These are phyloP conservation scores for Toxotes jaculatrix DNA, from an alignment of 2,113 vertebrate genomes.

Conservation along the genomic window DNA sequence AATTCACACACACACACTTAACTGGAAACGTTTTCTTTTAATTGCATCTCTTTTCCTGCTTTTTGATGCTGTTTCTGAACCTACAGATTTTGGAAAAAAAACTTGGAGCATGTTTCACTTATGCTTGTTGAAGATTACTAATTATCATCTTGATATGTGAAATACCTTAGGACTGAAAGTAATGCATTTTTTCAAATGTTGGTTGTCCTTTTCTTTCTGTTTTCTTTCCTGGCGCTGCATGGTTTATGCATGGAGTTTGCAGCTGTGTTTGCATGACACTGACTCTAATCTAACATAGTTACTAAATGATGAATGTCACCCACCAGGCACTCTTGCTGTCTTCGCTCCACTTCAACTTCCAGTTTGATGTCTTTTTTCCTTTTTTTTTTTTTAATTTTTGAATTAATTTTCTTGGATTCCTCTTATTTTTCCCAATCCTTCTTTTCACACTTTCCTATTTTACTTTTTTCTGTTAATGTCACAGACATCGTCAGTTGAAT, in stretches of 20 bases:
- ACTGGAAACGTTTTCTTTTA: not conserved
- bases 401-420: not conserved
- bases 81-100: not conserved
- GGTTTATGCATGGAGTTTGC: slow-evolving; percentile 57
- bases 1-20: slow-evolving; percentile 13
- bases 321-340: slow-evolving; percentile 18
- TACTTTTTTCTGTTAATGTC: slow-evolving; percentile 34
- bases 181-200: not conserved
- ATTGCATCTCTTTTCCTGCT: not conserved
- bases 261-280: slow-evolving; percentile 58
- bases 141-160: not conserved
- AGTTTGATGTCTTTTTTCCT: slow-evolving; percentile 14
- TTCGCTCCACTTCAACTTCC: slow-evolving; percentile 25
- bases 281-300: slow-evolving; percentile 44
- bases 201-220: slow-evolving; percentile 1
- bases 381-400: not conserved
- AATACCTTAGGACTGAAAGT: not conserved
- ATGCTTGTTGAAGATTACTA: not conserved
- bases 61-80: not conserved
- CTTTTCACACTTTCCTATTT: slow-evolving; percentile 21
- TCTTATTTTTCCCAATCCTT: slow-evolving; percentile 14
- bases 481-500: slow-evolving; percentile 30
- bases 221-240: slow-evolving; percentile 42
- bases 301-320: slow-evolving; percentile 40
- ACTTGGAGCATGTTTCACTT: not conserved